phyloP scores from a whole-genome alignment of 2,797 vertebrate species.

The Octomys mimax region DNA sequence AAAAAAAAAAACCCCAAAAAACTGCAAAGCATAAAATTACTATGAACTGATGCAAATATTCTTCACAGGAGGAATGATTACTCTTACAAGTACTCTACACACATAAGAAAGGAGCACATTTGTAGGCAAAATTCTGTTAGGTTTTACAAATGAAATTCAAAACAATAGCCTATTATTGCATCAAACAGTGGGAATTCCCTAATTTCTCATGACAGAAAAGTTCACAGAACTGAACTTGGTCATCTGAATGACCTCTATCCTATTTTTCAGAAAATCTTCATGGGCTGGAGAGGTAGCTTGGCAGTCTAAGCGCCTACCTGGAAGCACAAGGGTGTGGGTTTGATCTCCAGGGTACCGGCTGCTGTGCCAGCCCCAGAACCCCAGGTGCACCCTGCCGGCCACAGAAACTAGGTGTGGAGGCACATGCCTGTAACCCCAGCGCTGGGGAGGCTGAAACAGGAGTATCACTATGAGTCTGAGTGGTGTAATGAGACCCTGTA shows the following conservation, averaged over 20 bases:
- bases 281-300: too few species aligned
- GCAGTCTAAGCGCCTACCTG: too few species aligned
- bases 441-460: too few species aligned
- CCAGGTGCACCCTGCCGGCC: too few species aligned
- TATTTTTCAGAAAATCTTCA: neutral
- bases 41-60: neutral
- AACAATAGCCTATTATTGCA: neutral
- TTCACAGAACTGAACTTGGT: neutral
- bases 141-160: constrained; percentile 19
- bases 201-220: constrained; percentile 43
- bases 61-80: neutral
- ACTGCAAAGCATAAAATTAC: neutral
- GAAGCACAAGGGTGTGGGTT: too few species aligned
- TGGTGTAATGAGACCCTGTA: too few species aligned
- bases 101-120: neutral
- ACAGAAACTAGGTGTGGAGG: too few species aligned
- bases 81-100: neutral
- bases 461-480: too few species aligned
- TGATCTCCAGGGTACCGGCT: too few species aligned
- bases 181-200: neutral
- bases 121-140: neutral
- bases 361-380: too few species aligned
- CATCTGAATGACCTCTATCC: neutral
- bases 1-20: too few species aligned
- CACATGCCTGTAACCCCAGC: too few species aligned